Evolutionary conservation across 2,888 invertebrate genomes (phyloP).

Genomic region (Lobophora halterata): DNA sequence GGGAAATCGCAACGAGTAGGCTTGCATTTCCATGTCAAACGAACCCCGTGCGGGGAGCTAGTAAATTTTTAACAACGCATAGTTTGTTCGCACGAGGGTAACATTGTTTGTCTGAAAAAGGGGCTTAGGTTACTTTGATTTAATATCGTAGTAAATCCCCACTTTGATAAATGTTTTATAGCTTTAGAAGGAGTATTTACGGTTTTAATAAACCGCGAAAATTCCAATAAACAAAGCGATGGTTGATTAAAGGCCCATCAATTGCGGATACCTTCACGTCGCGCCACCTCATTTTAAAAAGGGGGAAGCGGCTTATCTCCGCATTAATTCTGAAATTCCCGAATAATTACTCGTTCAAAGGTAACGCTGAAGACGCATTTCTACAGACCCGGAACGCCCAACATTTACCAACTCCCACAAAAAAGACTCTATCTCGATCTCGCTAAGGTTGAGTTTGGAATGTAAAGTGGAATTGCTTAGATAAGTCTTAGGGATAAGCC

Average conservation of each 20-base stretch:
- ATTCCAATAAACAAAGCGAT: slow-evolving; percentile 31
- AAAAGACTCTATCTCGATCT: slow-evolving; percentile 38
- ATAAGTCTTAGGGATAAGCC: slow-evolving; percentile 65
- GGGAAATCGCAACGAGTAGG: slow-evolving; percentile 56
- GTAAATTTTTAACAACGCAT: slow-evolving; percentile 66
- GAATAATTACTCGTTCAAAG: slow-evolving; percentile 77
- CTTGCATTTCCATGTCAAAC: slow-evolving; percentile 77
- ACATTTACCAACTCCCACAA: slow-evolving; percentile 35
- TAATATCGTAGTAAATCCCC: no score
- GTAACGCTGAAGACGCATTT: slow-evolving; percentile 58
- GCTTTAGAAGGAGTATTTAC: no score
- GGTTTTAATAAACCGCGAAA: slow-evolving; percentile 21
- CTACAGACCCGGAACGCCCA: slow-evolving; percentile 47
- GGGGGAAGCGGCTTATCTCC: slow-evolving; percentile 59
- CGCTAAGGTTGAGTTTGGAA: slow-evolving; percentile 43
- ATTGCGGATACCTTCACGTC: slow-evolving; percentile 43
- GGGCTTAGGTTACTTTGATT: no score
- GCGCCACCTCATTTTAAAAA: slow-evolving; percentile 39
- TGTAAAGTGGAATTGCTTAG: slow-evolving; percentile 39
- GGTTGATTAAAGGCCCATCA: slow-evolving; percentile 45
- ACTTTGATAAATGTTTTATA: no score
- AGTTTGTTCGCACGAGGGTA: slow-evolving; percentile 26
- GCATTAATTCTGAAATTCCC: slow-evolving; percentile 73
- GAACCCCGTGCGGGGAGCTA: slow-evolving; percentile 45
- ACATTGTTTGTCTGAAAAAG: slow-evolving; percentile 13